Base-by-base conservation (phyloP, 2,113 vertebrate species). In the Piaya cayana region DNA sequence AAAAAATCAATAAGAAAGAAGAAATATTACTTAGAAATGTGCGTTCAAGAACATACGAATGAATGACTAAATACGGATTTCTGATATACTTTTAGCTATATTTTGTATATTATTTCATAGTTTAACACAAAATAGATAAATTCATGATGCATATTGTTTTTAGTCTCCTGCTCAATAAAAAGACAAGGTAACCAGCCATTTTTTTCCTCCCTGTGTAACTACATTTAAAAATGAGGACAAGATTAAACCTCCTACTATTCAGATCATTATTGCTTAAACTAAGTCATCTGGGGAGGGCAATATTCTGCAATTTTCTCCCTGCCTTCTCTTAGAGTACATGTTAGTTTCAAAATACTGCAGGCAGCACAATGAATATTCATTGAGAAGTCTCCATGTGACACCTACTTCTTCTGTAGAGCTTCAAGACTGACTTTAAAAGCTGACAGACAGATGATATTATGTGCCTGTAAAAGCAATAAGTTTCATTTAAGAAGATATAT, bases 401-500 rank as follows among this genome's bases (percentile, higher is more conserved):
- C 88, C 82, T 68, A 52, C 68, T 88, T 75, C 50, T 94, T 81
- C 86, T 63, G n/a, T 39, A 86, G 47, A 88, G 71, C 68, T 95
- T 90, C 76, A 93, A 94, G 67, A 80, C 34, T 63, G 64, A 75
- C 52, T 97, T 93, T 91, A 92, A 96, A 91, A 83, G 83, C 80
- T 94, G 90, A 37, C 59, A 86, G 90, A 92, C 59, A 63, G 91
- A 96, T 76, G 42, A 76, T 78, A 87, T 93, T 92, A 93, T 94
- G 42, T 59, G 67, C 50, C 83, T 84, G 83, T 95, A 95, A 97
- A 96, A 93, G 93, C 91, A 91, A 70, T 94, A 75, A 91, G 85
- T 94, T 97, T 92, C 78, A 58, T 92, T 96, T 96, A 94, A 96
- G 74, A 59, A 96, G 86, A 79, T 90, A 93, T 91, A 91, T 80